Evolutionary conservation across 2,113 vertebrate species (phyloP), one percentile per base, ranked within the genome.

Genomic region (Percopsis transmontana): DNA sequence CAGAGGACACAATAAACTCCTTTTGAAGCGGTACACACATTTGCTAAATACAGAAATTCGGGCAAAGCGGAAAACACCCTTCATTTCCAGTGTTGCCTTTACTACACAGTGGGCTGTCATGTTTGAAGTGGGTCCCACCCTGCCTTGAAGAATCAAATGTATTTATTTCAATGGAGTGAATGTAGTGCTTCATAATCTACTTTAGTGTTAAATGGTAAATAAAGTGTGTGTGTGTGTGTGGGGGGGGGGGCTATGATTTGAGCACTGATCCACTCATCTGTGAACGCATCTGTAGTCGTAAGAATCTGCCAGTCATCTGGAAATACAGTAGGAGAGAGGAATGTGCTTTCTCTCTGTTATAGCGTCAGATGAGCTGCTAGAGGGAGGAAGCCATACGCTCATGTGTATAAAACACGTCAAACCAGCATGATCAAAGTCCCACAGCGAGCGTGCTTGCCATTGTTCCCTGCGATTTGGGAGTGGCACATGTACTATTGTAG

Each of bases 71-170:
- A 52, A 33, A 13, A 38, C 19, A 38, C 68, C 57, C 20, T 69
- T 73, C 42, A 67, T 47, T 44, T 56, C 20, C 55, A 59, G 24
- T 58, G 39, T 69, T 79, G 74, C 59, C 75, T 81, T 53, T 71
- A 42, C 53, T 66, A 41, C 48, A 70, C 72, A 77, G 76, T 52
- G 19, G 76, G 73, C 45, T 56, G 63, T 71, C 56, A 69, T 82
- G 45, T 45, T 48, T 21, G 7, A 10, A 16, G 15, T 16, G 72
- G 39, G 39, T 64, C 74, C 66, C 79, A 79, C 23, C 51, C 56
- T 52, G 24, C 62, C 38, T 58, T 20, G 70, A 58, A 74, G 50
- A 65, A 64, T 69, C 48, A 60, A 56, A 62, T 80, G 33, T 45
- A 51, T 58, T 76, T 19, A 19, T 69, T 70, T 71, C 74, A 59